Evolutionary conservation across 2,888 invertebrate species (phyloP).

Genomic region (Oegoconia quadripuncta): DNA sequence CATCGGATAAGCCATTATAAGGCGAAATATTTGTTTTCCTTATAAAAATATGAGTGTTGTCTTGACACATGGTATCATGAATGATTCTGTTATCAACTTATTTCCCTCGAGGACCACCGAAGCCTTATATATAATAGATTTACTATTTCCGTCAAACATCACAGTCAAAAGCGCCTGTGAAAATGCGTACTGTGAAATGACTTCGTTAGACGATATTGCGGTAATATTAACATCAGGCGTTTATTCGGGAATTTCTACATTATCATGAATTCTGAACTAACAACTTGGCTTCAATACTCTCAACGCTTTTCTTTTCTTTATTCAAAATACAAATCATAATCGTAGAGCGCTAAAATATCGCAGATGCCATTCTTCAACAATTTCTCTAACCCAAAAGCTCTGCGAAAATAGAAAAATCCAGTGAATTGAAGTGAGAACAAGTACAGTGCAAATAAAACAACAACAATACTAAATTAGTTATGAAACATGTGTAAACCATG

Average conservation of each 20-base stretch:
- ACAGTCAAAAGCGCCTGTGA: not conserved
- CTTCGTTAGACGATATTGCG: no score
- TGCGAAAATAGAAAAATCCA: conserved; percentile 12
- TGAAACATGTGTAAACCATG: conserved; percentile 52
- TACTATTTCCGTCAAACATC: no score
- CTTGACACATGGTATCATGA: conserved; percentile 8
- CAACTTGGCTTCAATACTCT: no score
- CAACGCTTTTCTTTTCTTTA: no score
- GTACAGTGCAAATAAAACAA: conserved; percentile 34
- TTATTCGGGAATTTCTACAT: no score
- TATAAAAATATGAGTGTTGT: conserved; percentile 5
- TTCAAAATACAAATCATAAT: no score
- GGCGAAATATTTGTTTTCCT: conserved; percentile 9
- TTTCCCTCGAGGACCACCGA: not conserved
- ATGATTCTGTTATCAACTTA: no score
- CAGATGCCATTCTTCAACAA: not conserved
- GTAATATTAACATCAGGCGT: no score
- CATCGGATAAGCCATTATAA: conserved; percentile 6
- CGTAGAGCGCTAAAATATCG: conserved; percentile 5
- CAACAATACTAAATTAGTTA: conserved; percentile 28
- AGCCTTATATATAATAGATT: not conserved
- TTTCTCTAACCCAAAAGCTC: not conserved
- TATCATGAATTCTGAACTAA: no score
- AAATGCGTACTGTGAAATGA: not conserved
- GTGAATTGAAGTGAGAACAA: conserved; percentile 26